phyloP scores from a whole-genome alignment of 2,113 vertebrate genomes.

The Campylorhamphus procurvoides region DNA sequence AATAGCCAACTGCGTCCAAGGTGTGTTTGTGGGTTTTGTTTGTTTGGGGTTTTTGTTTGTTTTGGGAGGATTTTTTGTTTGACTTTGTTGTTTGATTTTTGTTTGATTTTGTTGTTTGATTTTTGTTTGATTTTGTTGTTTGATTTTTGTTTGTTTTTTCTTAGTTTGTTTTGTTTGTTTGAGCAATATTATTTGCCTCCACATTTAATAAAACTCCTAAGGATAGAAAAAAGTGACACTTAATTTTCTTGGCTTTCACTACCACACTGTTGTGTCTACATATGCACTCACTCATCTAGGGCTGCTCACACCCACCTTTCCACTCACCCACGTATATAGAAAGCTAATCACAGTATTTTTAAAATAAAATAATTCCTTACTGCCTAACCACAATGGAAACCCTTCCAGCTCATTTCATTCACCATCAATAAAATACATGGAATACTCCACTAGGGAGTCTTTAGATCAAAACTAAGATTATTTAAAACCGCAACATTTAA shows the following conservation, averaged over 20 bases:
- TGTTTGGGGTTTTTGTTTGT: background rate
- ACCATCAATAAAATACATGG: background rate
- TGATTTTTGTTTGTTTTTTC: background rate
- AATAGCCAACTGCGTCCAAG: background rate
- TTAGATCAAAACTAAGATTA: background rate
- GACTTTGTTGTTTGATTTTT: background rate
- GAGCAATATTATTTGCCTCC: background rate
- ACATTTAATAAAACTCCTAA: background rate
- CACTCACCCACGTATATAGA: background rate
- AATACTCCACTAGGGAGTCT: background rate
- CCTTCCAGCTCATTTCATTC: background rate
- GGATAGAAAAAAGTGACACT: background rate
- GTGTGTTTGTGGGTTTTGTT: no score
- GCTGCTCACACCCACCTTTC: background rate
- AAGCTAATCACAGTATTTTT: background rate
- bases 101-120: no score
- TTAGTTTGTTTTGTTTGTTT: background rate
- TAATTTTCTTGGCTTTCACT: slow-evolving; percentile 25
- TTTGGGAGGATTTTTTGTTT: background rate
- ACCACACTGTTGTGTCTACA: slow-evolving; percentile 20
- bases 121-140: background rate
- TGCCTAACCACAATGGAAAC: background rate
- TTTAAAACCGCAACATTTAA: background rate
- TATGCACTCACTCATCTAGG: background rate
- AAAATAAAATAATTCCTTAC: background rate